phyloP scores from a whole-genome alignment of 2,113 vertebrate species.

The Siniperca chuatsi region DNA sequence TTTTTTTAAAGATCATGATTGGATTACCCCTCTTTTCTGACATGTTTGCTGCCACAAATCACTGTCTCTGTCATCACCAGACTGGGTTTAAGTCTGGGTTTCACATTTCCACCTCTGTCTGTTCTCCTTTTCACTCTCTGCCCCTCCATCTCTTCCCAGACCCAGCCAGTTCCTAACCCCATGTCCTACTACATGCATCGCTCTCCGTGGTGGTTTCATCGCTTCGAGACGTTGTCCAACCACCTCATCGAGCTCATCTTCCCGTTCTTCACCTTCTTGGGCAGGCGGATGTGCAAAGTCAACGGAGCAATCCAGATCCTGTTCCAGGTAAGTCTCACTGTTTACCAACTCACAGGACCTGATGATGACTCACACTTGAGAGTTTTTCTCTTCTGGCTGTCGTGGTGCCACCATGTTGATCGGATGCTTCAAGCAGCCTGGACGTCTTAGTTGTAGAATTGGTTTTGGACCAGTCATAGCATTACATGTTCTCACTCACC shows the following conservation, averaged over 20 bases:
- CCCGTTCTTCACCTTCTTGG: slow-evolving; percentile 92
- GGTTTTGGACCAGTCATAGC: too few relatives aligned
- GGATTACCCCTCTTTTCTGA: background rate
- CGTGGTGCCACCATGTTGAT: too few relatives aligned
- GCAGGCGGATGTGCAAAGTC: slow-evolving; percentile 86
- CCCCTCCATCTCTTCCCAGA: slow-evolving; percentile 79
- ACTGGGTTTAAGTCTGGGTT: background rate
- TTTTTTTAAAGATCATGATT: background rate
- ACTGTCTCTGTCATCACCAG: background rate
- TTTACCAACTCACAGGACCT: background rate
- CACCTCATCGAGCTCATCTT: slow-evolving; percentile 93
- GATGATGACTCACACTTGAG: background rate
- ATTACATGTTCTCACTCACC: too few relatives aligned
- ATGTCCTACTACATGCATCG: slow-evolving; percentile 93
- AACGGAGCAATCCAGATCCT: slow-evolving; percentile 91
- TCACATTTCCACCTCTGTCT: background rate
- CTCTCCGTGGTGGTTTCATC: slow-evolving; percentile 93
- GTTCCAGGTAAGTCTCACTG: slow-evolving; percentile 89
- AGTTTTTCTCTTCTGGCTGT: too few relatives aligned
- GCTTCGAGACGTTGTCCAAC: slow-evolving; percentile 89
- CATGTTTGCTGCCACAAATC: too few relatives aligned
- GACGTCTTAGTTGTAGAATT: too few relatives aligned
- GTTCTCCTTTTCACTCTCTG: background rate
- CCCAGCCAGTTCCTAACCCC: slow-evolving; percentile 94
- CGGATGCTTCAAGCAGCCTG: too few relatives aligned